Conservation (phyloP, 2,888 invertebrate genomes). For the Mesorhabditis sp. region DNA sequence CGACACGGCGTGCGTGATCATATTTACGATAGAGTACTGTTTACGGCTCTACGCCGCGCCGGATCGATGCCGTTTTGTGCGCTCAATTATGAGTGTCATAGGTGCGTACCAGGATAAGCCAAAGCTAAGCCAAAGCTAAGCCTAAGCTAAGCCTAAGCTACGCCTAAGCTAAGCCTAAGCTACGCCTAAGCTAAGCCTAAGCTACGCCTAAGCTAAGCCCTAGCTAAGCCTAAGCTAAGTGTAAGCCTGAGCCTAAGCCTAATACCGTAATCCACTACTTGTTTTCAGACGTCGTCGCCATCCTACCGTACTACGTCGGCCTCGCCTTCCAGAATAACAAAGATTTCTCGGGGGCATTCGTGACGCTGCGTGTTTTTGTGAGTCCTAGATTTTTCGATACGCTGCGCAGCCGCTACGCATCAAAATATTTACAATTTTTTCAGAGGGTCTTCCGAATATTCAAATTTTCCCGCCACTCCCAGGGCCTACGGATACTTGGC, state of each 20-base stretch:
- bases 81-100: conserved; percentile 98
- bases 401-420: neutral
- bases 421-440: conserved; percentile 17
- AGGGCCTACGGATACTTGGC: conserved; percentile 93
- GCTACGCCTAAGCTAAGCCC: no score
- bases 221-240: no score
- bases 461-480: conserved; percentile 99
- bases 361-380: conserved; percentile 88
- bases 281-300: conserved; percentile 84
- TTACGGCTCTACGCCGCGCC: conserved; percentile 92
- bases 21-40: conserved; percentile 96
- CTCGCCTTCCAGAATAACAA: conserved; percentile 71
- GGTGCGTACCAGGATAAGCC: neutral
- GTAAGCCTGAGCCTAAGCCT: no score
- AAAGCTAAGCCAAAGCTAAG: no score
- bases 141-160: no score
- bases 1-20: conserved; percentile 99
- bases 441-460: conserved; percentile 95
- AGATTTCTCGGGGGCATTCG: conserved; percentile 87
- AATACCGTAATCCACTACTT: no score
- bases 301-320: conserved; percentile 96
- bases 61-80: conserved; percentile 62
- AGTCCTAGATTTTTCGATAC: conserved; percentile 13
- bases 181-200: no score
- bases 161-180: no score